Base-by-base conservation (phyloP, 1,140 invertebrate genomes). In the Phocides pigmalion region DNA sequence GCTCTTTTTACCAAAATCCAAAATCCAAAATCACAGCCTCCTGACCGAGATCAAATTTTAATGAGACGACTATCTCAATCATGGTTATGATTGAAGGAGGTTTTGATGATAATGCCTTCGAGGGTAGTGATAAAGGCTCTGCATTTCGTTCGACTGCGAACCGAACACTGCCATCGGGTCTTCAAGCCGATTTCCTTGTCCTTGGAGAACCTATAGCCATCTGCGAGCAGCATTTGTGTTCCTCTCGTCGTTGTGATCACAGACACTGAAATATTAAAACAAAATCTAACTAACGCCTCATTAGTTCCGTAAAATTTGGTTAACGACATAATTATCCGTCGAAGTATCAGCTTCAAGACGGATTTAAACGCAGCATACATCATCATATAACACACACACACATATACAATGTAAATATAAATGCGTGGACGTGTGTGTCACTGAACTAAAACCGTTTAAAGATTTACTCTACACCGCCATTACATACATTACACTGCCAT, bases 111-210 rank as follows among this genome's bases (percentile, higher is more conserved):
- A 0, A 35, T n/a, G 1, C 32, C 64, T 3, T 61, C 61, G n/a
- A 61, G 1, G 9, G 68, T 77, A 11, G 50, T 54, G 1, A 74
- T 58, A 28, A 64, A 72, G 0, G 74, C 74, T 41, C 58, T 71
- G 28, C 73, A 75, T 20, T 64, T 53, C 12, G 66, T 68, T 11
- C 68, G 32, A 12, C 19, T 50, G 4, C 72, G 49, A n/a, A 62
- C 61, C 1, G 66, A 53, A 32, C 70, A 73, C 25, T 74, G 72
- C 72, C 81, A 84, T 8, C 79, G 64, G 0, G 53, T 70, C 46
- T 70, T 77, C 8, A n/a, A 8, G 0, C 74, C 74, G 14, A 32
- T 20, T 4, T 22, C 37, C n/a, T 70, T 68, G 0, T 66, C 66
- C 19, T 61, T 76, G 0, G 72, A 74, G 59, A 80, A 84, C 3